phyloP scores from a whole-genome alignment of 2,797 vertebrate genomes.

The Macropodus opercularis region DNA sequence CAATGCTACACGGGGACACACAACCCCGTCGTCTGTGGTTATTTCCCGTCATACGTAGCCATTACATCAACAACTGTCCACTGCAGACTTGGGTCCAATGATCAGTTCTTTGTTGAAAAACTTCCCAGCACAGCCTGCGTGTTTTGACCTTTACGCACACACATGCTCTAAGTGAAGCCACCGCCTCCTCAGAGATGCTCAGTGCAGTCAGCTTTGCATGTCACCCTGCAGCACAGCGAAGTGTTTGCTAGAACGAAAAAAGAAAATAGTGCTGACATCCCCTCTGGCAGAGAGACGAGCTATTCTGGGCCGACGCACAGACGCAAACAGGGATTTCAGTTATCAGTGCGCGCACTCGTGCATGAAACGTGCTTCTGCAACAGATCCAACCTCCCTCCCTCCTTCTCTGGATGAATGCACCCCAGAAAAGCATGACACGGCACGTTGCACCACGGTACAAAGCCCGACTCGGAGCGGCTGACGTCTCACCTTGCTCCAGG shows the following conservation, averaged over 20 bases:
- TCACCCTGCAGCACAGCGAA: neutral
- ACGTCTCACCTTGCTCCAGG: constrained; percentile 92
- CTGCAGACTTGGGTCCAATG: neutral
- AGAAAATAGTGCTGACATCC: neutral
- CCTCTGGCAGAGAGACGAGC: constrained; percentile 21
- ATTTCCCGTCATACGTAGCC: too few species aligned
- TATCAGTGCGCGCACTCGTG: constrained; percentile 10
- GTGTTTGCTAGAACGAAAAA: neutral
- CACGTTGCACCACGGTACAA: neutral
- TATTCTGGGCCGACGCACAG: constrained; percentile 35
- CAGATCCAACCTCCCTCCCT: neutral
- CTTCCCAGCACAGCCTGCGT: neutral
- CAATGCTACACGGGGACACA: constrained; percentile 5
- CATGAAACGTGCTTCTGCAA: constrained; percentile 1
- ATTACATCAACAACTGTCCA: neutral
- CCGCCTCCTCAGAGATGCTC: neutral
- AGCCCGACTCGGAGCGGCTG: neutral
- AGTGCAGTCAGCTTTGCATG: neutral
- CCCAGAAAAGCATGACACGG: neutral
- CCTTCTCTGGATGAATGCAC: neutral
- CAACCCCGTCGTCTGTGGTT: too few species aligned
- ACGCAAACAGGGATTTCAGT: neutral
- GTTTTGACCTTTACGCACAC: neutral
- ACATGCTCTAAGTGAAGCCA: neutral
- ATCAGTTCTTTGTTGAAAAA: constrained; percentile 14